Percentiles rank a stretch among this genome's conserved stretches.
phyloP scores from a whole-genome alignment of 2,797 vertebrate genomes.

The Tadarida brasiliensis region DNA sequence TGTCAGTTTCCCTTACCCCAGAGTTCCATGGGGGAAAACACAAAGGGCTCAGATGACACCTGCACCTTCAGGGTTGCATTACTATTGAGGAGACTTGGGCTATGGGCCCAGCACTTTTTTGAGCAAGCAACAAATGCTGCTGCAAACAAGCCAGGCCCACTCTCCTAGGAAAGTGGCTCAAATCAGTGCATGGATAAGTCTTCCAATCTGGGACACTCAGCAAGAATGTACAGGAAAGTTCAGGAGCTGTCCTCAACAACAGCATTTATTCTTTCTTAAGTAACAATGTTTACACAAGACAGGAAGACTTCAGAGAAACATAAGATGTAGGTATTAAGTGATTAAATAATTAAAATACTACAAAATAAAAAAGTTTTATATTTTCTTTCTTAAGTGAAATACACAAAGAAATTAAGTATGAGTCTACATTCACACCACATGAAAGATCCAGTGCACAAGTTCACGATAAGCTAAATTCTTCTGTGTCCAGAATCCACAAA shows the following conservation, averaged over 20 bases:
- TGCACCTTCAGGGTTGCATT: background rate
- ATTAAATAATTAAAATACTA: background rate
- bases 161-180: background rate
- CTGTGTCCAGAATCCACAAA: constrained; percentile 28
- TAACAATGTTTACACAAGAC: background rate
- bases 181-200: background rate
- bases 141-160: background rate
- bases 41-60: background rate
- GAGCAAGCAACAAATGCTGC: background rate
- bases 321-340: background rate
- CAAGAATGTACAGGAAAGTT: background rate
- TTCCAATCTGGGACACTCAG: background rate
- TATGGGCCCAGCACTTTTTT: background rate
- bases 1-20: background rate
- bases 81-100: background rate
- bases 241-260: background rate
- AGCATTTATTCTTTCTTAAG: background rate
- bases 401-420: background rate
- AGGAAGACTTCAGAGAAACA: background rate
- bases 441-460: background rate
- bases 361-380: background rate
- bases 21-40: background rate
- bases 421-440: background rate
- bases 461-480: background rate
- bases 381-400: constrained; percentile 10